A percentile compares a stretch with the other conserved stretches of the same genome.
Evolutionary conservation across 2,113 vertebrate species (phyloP).

Genomic region (Thryonomys swinderianus): DNA sequence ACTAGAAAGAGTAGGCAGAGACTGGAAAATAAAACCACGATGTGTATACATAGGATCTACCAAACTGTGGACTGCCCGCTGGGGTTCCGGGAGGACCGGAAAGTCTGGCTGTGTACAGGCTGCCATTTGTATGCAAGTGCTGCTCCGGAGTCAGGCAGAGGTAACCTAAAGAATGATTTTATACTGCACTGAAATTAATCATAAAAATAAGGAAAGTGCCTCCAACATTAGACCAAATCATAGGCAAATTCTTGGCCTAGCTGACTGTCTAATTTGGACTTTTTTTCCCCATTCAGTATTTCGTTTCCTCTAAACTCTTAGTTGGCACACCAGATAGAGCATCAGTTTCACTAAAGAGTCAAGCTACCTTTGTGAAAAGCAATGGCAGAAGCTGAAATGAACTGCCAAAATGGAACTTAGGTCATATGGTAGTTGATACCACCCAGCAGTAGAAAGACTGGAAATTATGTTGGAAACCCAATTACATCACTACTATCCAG

Average conservation of each 20-base stretch:
- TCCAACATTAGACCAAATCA: neutral
- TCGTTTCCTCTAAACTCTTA: neutral
- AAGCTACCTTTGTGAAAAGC: neutral
- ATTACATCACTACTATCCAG: slow-evolving; percentile 53
- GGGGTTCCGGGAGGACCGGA: neutral
- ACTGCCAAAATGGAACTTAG: neutral
- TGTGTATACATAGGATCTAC: neutral
- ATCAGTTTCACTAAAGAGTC: neutral
- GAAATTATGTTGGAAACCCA: slow-evolving; percentile 56
- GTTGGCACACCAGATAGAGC: neutral
- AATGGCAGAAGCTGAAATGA: neutral
- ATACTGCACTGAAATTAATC: neutral
- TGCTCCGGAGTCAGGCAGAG: neutral
- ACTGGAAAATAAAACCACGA: neutral
- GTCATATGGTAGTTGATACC: neutral
- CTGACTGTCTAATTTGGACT: neutral
- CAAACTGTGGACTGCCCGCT: neutral
- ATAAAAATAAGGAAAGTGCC: neutral
- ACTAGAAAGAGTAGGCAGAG: neutral
- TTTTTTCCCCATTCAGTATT: neutral
- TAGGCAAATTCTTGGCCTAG: neutral
- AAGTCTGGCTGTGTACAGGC: neutral
- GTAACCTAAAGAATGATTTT: neutral
- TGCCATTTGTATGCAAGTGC: neutral
- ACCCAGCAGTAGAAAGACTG: slow-evolving; percentile 47